Evolutionary conservation across 2,888 invertebrate species (phyloP).

Genomic region (Reticulitermes lucifugus): DNA sequence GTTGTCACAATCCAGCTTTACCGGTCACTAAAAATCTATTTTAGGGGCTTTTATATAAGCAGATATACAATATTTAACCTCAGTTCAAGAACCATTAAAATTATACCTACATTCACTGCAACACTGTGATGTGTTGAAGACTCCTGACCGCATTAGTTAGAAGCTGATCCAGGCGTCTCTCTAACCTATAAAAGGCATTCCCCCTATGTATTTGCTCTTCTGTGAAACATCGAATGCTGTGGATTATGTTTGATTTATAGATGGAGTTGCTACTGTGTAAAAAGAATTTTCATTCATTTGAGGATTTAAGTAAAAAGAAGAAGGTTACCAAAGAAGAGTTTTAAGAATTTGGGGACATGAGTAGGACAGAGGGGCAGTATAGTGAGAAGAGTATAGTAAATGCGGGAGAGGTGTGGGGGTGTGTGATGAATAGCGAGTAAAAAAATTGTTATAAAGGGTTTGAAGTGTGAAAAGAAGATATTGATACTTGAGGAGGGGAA

Average conservation of each 20-base stretch:
- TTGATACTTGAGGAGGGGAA: constrained; percentile 8
- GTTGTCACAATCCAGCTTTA: no score
- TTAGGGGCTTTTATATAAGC: no score
- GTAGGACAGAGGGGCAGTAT: not conserved
- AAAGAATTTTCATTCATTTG: constrained; percentile 39
- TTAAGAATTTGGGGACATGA: constrained; percentile 13
- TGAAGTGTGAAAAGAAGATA: constrained; percentile 30
- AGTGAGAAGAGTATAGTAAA: not conserved
- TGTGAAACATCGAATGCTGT: constrained; percentile 3
- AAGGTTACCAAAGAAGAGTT: constrained; percentile 9
- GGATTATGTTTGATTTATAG: constrained; percentile 45
- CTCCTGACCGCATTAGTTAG: not conserved
- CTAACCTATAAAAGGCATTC: not conserved
- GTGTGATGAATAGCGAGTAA: not conserved
- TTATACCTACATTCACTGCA: no score
- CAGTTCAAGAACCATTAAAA: no score
- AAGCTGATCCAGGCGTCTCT: not conserved
- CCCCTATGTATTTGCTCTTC: constrained; percentile 2
- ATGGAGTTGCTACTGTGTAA: constrained; percentile 44
- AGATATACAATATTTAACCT: no score
- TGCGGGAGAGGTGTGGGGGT: not conserved
- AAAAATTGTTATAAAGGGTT: constrained; percentile 30
- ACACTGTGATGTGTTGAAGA: not conserved
- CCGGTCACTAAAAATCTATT: no score
- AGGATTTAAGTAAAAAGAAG: constrained; percentile 41